phyloP scores from a whole-genome alignment of 2,888 invertebrate species.

The Octonoba sinensis region DNA sequence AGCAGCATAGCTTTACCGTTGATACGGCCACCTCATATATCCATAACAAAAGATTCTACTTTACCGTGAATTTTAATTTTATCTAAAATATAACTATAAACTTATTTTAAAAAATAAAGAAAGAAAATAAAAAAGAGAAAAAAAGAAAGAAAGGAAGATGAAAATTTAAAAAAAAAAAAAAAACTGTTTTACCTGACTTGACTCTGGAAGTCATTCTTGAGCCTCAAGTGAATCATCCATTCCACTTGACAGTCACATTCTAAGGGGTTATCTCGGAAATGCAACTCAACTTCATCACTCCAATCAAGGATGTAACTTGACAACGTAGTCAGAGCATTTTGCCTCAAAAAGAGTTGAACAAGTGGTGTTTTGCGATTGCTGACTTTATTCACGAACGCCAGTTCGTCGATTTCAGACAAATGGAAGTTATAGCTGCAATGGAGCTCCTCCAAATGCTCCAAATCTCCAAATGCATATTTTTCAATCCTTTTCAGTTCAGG shows the following conservation, averaged over 20 bases:
- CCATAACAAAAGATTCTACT: no score
- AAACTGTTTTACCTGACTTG: constrained; percentile 30
- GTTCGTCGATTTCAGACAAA: constrained; percentile 23
- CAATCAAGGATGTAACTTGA: constrained; percentile 34
- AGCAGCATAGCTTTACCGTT: no score
- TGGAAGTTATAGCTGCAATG: constrained; percentile 57
- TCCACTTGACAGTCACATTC: constrained; percentile 44
- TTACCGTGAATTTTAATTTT: no score
- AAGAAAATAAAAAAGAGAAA: not conserved
- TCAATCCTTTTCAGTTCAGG: constrained; percentile 34
- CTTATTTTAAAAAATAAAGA: no score
- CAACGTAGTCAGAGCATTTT: constrained; percentile 23
- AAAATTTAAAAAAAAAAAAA: not conserved
- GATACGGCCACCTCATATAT: no score
- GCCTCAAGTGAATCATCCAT: constrained; percentile 45
- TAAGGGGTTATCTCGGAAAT: constrained; percentile 43
- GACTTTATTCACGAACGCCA: constrained; percentile 41
- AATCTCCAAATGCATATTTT: constrained; percentile 49
- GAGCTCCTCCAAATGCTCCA: constrained; percentile 35
- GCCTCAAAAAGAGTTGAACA: constrained; percentile 37
- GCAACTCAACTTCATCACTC: constrained; percentile 29
- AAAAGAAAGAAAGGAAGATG: not conserved
- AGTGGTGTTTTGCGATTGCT: constrained; percentile 19
- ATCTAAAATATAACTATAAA: no score
- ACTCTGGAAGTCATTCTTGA: constrained; percentile 48